Evolutionary conservation across 2,888 invertebrate genomes (phyloP).

Genomic region (Ischnura elegans): DNA sequence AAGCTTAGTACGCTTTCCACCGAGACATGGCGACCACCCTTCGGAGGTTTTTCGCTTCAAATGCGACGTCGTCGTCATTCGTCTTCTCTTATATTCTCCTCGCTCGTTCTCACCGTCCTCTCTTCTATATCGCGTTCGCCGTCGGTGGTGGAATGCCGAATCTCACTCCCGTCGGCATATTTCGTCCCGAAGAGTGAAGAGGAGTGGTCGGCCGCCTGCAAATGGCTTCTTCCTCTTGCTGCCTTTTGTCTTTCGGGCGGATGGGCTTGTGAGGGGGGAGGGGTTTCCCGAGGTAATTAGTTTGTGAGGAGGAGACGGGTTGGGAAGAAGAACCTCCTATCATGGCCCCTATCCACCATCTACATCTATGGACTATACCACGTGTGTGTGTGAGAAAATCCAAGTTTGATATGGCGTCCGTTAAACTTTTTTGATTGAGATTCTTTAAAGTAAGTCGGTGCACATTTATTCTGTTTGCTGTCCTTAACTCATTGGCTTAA

Average conservation of each 20-base stretch:
- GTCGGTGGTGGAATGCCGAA: neutral
- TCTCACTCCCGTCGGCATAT: neutral
- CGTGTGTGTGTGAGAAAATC: too few species aligned
- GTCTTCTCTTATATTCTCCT: neutral
- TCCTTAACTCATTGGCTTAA: too few species aligned
- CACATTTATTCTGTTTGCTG: too few species aligned
- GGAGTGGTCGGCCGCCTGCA: neutral
- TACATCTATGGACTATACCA: too few species aligned
- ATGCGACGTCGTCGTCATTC: neutral
- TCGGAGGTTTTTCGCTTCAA: neutral
- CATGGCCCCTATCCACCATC: too few species aligned
- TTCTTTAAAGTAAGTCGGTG: too few species aligned
- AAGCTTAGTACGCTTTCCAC: too few species aligned
- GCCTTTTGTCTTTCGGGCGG: constrained; percentile 39
- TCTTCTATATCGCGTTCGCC: neutral
- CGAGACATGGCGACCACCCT: too few species aligned
- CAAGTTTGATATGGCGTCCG: too few species aligned
- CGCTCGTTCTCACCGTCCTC: neutral
- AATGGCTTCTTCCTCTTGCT: constrained; percentile 54
- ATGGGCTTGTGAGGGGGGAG: neutral
- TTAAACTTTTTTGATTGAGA: too few species aligned
- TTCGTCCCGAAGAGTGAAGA: neutral
- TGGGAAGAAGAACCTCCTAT: too few species aligned
- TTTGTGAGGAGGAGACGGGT: constrained; percentile 8
- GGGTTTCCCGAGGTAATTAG: constrained; percentile 48